These are phyloP conservation scores for Malacosoma neustria DNA, from an alignment of 2,888 invertebrate species.

Conservation along the genomic window DNA sequence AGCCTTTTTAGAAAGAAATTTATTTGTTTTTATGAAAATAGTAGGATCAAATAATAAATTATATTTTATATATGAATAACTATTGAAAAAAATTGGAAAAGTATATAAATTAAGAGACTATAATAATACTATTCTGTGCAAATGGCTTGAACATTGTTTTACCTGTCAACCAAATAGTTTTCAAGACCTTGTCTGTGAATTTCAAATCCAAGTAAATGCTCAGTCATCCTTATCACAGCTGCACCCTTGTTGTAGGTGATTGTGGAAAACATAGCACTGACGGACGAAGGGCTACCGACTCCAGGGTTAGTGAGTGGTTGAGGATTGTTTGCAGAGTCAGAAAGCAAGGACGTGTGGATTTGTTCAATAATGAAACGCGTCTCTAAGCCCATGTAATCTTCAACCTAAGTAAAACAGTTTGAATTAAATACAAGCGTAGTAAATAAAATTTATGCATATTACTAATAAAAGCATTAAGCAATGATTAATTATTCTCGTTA, in stretches of 20 bases:
- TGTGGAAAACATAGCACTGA: conserved; percentile 77
- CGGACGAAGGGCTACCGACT: conserved; percentile 73
- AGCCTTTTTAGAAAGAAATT: too few species aligned
- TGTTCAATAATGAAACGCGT: conserved; percentile 82
- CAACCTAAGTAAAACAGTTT: conserved; percentile 56
- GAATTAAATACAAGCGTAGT: conserved; percentile 1
- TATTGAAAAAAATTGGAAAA: too few species aligned
- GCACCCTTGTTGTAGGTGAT: conserved; percentile 82
- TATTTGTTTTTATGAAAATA: too few species aligned
- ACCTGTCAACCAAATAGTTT: conserved; percentile 70
- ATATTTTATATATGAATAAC: too few species aligned
- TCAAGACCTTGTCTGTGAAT: conserved; percentile 71
- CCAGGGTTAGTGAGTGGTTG: conserved; percentile 74
- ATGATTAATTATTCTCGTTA: too few species aligned
- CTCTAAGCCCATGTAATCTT: conserved; percentile 76
- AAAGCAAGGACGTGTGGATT: conserved; percentile 76
- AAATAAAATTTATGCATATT: not conserved
- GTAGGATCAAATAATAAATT: too few species aligned
- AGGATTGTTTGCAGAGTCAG: conserved; percentile 73
- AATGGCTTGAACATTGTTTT: conserved; percentile 14
- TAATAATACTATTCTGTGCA: not conserved
- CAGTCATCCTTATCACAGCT: conserved; percentile 80
- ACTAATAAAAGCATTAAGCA: too few species aligned
- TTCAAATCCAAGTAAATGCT: conserved; percentile 71
- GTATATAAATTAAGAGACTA: too few species aligned